Evolutionary conservation across 2,888 invertebrate species (phyloP), one percentile per base, ranked within the genome.

Genomic region (Zeuzera pyrina): DNA sequence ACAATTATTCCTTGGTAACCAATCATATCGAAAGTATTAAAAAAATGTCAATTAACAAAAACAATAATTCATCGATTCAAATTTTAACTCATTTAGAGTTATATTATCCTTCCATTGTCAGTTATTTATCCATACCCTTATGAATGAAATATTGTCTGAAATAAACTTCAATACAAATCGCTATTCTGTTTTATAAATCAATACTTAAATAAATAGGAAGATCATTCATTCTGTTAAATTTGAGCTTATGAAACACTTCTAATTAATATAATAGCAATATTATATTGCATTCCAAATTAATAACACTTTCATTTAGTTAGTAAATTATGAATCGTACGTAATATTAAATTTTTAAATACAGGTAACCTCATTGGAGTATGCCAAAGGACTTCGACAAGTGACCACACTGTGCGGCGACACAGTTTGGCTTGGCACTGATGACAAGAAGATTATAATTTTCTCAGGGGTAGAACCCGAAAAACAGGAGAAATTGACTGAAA

Each of bases 381-480:
- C 94, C 3, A 91, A 92, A 59, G 93, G 93, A 22, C 48, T 83
- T 50, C 84, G 66, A 50, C 79, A 81, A 66, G 74, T 69, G 57
- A 74, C 67, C 54, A 73, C 73, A 29, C 67, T 77, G 45, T 68
- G 73, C 47, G 84, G 84, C 43, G 93, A 93, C 73, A 88, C 91
- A 29, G 92, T 97, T n/a, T 97, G 97, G 96, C 91, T 97, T 86
- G 95, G 94, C 33, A 95, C 95, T 5, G 92, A 92, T 47, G 91
- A 91, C 49, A 88, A 91, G 52, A 91, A 91, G 57, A 85, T 95
- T 32, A 86, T 94, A 31, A 85, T 95, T 37, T 94, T 93, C 67
- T 90, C 92, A 15, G 94, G 93, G 2, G 85, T 90, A n/a, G 94
- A 94, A 57, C 93, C 93, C 0, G 94, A 95, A 63, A 91, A 91